Evolutionary conservation across 1,140 invertebrate species (phyloP), one percentile per base, ranked within the genome.

Genomic region (Platorchestia sp.): DNA sequence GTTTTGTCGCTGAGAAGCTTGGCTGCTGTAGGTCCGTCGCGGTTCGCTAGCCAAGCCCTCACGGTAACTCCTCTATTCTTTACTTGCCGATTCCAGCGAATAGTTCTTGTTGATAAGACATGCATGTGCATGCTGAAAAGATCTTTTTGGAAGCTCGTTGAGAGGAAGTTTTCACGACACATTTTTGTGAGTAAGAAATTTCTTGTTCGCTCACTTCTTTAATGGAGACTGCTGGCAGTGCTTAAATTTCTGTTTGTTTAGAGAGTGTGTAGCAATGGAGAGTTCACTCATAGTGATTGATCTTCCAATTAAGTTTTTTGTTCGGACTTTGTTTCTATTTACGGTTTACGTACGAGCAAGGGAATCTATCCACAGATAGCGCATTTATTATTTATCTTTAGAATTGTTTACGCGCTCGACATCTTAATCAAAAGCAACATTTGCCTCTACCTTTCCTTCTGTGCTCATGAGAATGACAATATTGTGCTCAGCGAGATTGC

Each of bases 21-120:
- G 91, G 44, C 43, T 45, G 91, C 91, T 45, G 91, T 44, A 93
- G 40, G 36, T 93, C 91, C 36, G 91, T 45, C 36, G 43, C 91
- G 91, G 91, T 40, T 44, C 45, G 40, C 45, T 93, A 44, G 40
- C 14, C 45, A 47, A 93, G 47, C 91, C 7, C 44, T 40, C 36
- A 45, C 43, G 5, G 45, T 16, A 0, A 86, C 86, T 86, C 41
- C 41, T 6, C 0, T 10, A 36, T 16, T 44, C 87, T 42, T 75
- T 36, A 44, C 36, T 89, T 89, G 43, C 87, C 14, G 87, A 42
- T 89, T 89, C 87, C 41, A 89, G 7, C 42, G n/a, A 89, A 42
- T 89, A 89, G 41, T 89, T 42, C 42, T 89, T 44, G n/a, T 42
- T 42, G 41, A 44, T 89, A 89, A 44, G 43, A 89, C 6, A 27